Evolutionary conservation across 64 coral and sea anemone species (phyloP), one percentile per base, ranked within the genome.

Genomic region (Pocillopora damicornis): DNA sequence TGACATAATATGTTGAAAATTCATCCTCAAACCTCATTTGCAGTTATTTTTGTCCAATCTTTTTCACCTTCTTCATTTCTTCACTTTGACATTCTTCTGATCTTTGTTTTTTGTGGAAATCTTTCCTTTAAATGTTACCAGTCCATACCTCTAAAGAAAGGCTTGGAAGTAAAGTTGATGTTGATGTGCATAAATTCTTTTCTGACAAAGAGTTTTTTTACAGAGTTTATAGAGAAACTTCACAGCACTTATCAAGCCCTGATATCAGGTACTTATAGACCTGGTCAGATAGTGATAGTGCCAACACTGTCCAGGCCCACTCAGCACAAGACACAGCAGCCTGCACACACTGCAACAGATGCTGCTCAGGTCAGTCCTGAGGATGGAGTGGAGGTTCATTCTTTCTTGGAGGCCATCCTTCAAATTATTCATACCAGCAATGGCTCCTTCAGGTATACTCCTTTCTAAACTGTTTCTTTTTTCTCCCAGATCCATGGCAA

Each of bases 161-260:
- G 42, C 42, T 51, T 51, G n/a, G 17, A 18, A 36, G 59, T 86
- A 12, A 61, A 35, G 8, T 9, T 16, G 22, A 13, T 17, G 15
- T 26, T 18, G 26, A 36, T 35, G 71, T 65, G 38, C 45, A 86
- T 58, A 23, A 35, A 26, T 56, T 75, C 22, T 60, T 15, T 67
- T 83, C 22, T 84, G 11, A 59, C 7, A 51, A 51, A 15, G 6
- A 69, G 12, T 66, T 22, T 57, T 11, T 63, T 93, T 38, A 15
- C 88, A 96, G 94, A 96, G 15, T 96, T 96, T 74, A 93, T 96
- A 81, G 91, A 96, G 75, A 93, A 93, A 71, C 83, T 96, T 15
- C 56, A 90, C 15, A 83, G 35, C 42, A 79, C 83, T 18, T 93
- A 96, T 59, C 94, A 96, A 22, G 84, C 82, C 60, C 90, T 96